A percentile compares a stretch with the other conserved stretches of the same genome.
phyloP scores from a whole-genome alignment of 2,888 invertebrate genomes.

The Laspeyria flexula region DNA sequence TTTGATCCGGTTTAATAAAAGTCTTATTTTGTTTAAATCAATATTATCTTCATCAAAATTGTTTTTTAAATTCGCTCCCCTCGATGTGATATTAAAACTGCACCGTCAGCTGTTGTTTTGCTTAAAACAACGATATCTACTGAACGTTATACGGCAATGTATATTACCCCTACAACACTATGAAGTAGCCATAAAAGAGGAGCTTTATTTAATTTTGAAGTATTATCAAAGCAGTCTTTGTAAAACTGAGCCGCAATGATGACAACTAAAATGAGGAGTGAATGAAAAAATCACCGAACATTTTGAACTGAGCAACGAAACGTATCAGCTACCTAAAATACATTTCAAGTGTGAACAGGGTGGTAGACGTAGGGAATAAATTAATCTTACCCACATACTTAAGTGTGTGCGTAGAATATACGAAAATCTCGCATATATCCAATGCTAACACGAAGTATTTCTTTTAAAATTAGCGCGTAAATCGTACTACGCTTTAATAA shows the following conservation, averaged over 20 bases:
- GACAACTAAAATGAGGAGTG: conserved; percentile 5
- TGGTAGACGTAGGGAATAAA: conserved; percentile 33
- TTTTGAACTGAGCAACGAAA: conserved; percentile 17
- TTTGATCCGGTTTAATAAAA: too few relatives aligned
- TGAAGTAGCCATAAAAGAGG: background rate
- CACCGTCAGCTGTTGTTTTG: background rate
- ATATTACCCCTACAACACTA: background rate
- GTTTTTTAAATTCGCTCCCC: background rate
- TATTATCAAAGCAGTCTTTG: conserved; percentile 1
- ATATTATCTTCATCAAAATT: background rate
- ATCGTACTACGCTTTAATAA: conserved; percentile 40
- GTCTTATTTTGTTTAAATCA: background rate
- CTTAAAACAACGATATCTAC: background rate
- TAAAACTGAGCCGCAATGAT: background rate
- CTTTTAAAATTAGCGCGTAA: conserved; percentile 39
- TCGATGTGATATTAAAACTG: background rate
- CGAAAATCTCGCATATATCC: conserved; percentile 25
- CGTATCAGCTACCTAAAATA: conserved; percentile 28
- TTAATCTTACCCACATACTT: conserved; percentile 35
- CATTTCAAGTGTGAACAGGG: conserved; percentile 22
- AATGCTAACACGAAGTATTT: conserved; percentile 39
- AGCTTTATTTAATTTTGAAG: background rate
- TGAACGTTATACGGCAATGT: background rate
- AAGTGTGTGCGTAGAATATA: conserved; percentile 34
- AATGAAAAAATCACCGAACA: conserved; percentile 11